Percentiles rank a stretch among this genome's conserved stretches.
These are phyloP conservation scores for Cinclus cinclus DNA, from an alignment of 2,113 vertebrate genomes.

Conservation along the genomic window DNA sequence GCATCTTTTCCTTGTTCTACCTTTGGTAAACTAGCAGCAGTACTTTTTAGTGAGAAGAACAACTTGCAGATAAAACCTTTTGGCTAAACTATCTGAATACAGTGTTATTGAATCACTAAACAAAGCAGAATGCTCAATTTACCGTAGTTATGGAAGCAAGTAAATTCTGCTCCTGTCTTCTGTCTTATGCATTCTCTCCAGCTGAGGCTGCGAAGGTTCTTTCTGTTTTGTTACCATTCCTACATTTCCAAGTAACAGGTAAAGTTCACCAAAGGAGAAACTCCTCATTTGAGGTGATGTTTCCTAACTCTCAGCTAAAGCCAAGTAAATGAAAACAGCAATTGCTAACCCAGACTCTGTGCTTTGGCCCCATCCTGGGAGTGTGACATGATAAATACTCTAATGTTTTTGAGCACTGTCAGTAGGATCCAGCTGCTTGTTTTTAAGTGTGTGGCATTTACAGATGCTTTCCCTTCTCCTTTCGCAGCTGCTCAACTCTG, in stretches of 20 bases:
- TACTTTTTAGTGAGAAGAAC: neutral
- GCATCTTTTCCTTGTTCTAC: constrained; percentile 21
- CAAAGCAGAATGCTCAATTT: neutral
- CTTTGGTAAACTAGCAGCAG: neutral
- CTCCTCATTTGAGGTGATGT: neutral
- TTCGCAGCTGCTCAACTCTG: neutral
- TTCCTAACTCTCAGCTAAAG: neutral
- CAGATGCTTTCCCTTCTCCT: neutral
- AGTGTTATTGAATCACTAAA: neutral
- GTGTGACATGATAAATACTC: neutral
- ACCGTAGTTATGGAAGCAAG: neutral
- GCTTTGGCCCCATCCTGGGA: neutral
- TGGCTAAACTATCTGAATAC: neutral
- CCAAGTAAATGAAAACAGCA: neutral
- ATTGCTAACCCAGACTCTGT: neutral
- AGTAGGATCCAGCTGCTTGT: neutral
- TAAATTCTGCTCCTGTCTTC: neutral
- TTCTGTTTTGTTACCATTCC: neutral
- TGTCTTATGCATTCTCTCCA: neutral
- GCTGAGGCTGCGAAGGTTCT: neutral
- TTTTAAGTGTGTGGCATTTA: neutral
- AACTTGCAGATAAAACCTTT: neutral
- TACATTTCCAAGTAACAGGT: neutral
- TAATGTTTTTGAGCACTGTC: neutral
- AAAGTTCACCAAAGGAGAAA: neutral